phyloP scores from a whole-genome alignment of 2,113 vertebrate species.

The Phylloscopus trochiloides region DNA sequence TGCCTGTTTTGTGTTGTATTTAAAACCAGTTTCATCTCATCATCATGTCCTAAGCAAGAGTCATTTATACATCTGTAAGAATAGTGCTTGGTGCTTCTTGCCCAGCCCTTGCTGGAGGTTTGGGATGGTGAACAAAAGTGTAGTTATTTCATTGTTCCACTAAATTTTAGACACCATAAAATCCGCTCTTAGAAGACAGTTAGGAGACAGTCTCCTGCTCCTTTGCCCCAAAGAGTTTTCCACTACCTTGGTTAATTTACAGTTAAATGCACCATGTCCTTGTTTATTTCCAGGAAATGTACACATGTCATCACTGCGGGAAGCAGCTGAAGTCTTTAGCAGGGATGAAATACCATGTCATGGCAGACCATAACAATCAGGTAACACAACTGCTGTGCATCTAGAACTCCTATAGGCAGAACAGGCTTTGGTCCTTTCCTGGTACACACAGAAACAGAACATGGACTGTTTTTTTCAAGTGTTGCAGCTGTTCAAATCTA shows the following conservation, averaged over 20 bases:
- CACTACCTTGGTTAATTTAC: not conserved
- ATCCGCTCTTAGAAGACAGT: not conserved
- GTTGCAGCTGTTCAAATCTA: not conserved
- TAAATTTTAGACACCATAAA: not conserved
- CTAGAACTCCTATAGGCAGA: not conserved
- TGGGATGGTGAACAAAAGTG: not conserved
- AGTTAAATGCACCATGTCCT: not conserved
- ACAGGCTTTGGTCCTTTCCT: not conserved
- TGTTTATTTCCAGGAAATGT: constrained; percentile 78
- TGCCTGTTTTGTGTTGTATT: not conserved
- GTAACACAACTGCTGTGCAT: constrained; percentile 60
- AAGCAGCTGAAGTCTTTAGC: constrained; percentile 92
- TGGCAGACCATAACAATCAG: constrained; percentile 94
- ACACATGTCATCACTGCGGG: constrained; percentile 90
- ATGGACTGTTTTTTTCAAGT: not conserved
- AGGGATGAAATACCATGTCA: constrained; percentile 96
- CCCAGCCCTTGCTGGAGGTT: not conserved
- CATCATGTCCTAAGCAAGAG: not conserved
- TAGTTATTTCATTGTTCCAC: not conserved
- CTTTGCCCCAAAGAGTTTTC: not conserved
- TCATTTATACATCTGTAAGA: not conserved
- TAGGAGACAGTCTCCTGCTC: not conserved
- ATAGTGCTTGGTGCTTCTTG: not conserved
- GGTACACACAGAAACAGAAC: not conserved
- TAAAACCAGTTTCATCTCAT: not conserved